These are phyloP conservation scores for Mola mola DNA, from an alignment of 2,113 vertebrate genomes.

Conservation along the genomic window DNA sequence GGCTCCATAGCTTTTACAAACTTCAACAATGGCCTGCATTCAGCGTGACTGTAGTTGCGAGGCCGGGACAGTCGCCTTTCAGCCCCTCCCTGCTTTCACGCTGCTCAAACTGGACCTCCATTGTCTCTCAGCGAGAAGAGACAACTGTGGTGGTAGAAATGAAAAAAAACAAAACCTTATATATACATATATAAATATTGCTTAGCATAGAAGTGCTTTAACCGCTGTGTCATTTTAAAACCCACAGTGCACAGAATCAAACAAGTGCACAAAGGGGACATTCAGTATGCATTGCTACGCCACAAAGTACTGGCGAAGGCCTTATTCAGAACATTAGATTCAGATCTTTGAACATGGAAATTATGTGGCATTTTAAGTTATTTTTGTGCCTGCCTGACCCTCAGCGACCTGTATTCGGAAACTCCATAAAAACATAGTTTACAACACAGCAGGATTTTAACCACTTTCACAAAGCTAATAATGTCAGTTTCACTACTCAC, in stretches of 20 bases:
- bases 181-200: too few relatives aligned
- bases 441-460: neutral
- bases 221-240: too few relatives aligned
- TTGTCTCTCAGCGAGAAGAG: slow-evolving; percentile 13
- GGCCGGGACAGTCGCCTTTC: slow-evolving; percentile 50
- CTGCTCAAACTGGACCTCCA: slow-evolving; percentile 32
- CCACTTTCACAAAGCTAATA: too few relatives aligned
- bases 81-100: slow-evolving; percentile 51
- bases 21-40: slow-evolving; percentile 75
- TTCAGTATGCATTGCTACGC: neutral
- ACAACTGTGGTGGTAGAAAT: neutral
- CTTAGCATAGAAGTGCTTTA: too few relatives aligned
- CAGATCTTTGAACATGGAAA: neutral
- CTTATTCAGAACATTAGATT: neutral
- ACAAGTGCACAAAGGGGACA: neutral
- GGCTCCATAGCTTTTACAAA: slow-evolving; percentile 68
- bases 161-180: too few relatives aligned
- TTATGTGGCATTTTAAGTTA: neutral
- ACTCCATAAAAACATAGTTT: neutral
- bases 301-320: neutral
- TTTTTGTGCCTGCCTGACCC: neutral
- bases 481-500: too few relatives aligned
- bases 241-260: too few relatives aligned
- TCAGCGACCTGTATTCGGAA: neutral
- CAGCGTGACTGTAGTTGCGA: slow-evolving; percentile 47